These are phyloP conservation scores for Dynastes maya DNA, from an alignment of 2,888 invertebrate species.

Conservation along the genomic window DNA sequence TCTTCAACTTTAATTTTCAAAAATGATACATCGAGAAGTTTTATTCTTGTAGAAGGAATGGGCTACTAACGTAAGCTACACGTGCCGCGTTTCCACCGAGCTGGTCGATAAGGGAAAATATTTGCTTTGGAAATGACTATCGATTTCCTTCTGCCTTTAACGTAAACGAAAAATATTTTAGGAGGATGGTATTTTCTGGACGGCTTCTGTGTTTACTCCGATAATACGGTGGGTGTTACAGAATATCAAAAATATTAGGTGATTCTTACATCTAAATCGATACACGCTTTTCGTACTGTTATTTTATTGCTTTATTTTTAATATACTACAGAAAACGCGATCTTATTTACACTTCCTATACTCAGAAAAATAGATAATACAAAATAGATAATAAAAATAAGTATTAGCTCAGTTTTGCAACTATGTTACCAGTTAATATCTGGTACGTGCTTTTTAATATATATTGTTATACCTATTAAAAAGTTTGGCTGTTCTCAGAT, in stretches of 20 bases:
- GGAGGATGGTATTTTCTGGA: constrained; percentile 1
- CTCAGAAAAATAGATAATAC: too few relatives aligned
- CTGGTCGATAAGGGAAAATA: constrained; percentile 32
- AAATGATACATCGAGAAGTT: not conserved
- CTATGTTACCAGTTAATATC: too few relatives aligned
- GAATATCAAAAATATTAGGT: constrained; percentile 6
- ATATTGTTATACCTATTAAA: too few relatives aligned
- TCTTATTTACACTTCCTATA: too few relatives aligned
- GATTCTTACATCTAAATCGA: not conserved
- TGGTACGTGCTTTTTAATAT: too few relatives aligned
- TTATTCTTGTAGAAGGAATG: not conserved
- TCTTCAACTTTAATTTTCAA: not conserved
- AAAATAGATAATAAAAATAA: too few relatives aligned
- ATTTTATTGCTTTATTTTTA: too few relatives aligned
- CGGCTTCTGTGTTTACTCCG: not conserved
- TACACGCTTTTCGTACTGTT: not conserved
- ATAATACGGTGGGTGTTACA: constrained; percentile 14
- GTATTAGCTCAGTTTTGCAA: too few relatives aligned
- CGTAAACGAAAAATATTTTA: constrained; percentile 33
- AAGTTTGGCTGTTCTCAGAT: too few relatives aligned
- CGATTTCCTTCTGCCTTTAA: constrained; percentile 23
- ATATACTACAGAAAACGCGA: too few relatives aligned
- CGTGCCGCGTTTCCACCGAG: not conserved
- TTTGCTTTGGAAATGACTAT: constrained; percentile 40
- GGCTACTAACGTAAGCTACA: not conserved